Conservation (phyloP, 2,113 vertebrate species). For the Pachypanchax playfairii region DNA sequence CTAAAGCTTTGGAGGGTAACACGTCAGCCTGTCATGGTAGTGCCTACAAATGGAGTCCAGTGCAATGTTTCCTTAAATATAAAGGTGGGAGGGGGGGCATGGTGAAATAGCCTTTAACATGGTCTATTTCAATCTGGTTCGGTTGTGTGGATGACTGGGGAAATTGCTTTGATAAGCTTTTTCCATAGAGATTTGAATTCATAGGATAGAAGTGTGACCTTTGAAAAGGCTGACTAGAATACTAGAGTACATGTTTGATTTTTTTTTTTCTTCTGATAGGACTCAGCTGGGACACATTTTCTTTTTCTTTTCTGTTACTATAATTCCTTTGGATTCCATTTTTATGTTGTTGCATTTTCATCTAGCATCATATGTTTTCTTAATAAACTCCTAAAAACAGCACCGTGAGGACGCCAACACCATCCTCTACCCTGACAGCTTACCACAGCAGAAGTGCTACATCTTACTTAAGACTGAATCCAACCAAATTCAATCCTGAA, state of each 20-base stretch:
- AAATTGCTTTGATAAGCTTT: slow-evolving; percentile 78
- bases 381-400: no score
- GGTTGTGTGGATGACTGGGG: slow-evolving; percentile 45
- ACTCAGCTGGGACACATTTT: slow-evolving; percentile 44
- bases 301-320: slow-evolving; percentile 25
- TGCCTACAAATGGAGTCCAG: slow-evolving; percentile 3
- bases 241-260: slow-evolving; percentile 66
- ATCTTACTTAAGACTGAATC: slow-evolving; percentile 13
- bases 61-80: slow-evolving; percentile 45
- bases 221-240: slow-evolving; percentile 76
- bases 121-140: slow-evolving; percentile 46
- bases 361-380: slow-evolving; percentile 18
- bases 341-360: slow-evolving; percentile 29
- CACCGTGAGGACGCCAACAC: slow-evolving; percentile 11
- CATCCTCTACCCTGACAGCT: slow-evolving; percentile 6
- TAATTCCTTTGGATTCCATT: slow-evolving; percentile 18
- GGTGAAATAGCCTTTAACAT: slow-evolving; percentile 44
- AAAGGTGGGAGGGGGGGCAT: slow-evolving; percentile 7
- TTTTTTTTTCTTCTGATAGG: slow-evolving; percentile 62
- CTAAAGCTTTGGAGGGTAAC: slow-evolving; percentile 17
- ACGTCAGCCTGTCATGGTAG: slow-evolving; percentile 29
- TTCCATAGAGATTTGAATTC: slow-evolving; percentile 73
- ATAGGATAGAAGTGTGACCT: slow-evolving; percentile 74
- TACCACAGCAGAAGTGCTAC: background rate
- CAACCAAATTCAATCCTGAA: slow-evolving; percentile 12